phyloP scores from a whole-genome alignment of 2,113 vertebrate genomes.

The Petrocephalus zakoni region DNA sequence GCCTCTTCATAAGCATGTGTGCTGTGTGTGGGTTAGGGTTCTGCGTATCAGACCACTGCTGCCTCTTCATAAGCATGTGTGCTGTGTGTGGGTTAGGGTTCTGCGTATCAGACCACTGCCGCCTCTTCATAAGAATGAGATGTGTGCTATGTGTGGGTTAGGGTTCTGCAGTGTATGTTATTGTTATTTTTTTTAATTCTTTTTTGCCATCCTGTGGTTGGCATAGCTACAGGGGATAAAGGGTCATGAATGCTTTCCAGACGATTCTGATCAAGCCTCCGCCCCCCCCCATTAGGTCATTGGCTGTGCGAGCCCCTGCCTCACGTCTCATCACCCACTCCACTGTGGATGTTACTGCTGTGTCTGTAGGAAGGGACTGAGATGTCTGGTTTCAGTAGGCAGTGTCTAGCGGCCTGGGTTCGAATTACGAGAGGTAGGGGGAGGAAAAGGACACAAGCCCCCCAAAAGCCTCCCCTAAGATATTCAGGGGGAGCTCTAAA shows the following conservation, averaged over 20 bases:
- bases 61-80: background rate
- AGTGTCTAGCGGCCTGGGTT: background rate
- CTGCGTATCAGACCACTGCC: background rate
- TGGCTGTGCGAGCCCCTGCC: background rate
- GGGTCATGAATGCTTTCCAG: background rate
- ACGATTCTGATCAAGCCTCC: too few relatives aligned
- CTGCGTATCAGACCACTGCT: background rate
- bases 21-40: background rate
- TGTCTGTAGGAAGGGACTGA: background rate
- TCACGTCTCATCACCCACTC: background rate
- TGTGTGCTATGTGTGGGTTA: background rate
- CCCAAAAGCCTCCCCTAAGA: too few relatives aligned
- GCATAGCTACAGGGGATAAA: background rate
- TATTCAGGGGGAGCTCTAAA: too few relatives aligned
- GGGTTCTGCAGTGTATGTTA: too few relatives aligned
- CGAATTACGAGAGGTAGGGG: too few relatives aligned
- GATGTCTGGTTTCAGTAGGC: background rate
- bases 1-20: background rate
- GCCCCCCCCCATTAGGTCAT: too few relatives aligned
- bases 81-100: background rate
- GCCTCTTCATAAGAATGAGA: background rate
- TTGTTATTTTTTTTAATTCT: background rate
- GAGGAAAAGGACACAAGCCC: too few relatives aligned
- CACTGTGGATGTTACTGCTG: background rate
- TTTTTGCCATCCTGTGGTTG: background rate